Conservation (phyloP, 2,113 vertebrate species). For the Origma solitaria region DNA sequence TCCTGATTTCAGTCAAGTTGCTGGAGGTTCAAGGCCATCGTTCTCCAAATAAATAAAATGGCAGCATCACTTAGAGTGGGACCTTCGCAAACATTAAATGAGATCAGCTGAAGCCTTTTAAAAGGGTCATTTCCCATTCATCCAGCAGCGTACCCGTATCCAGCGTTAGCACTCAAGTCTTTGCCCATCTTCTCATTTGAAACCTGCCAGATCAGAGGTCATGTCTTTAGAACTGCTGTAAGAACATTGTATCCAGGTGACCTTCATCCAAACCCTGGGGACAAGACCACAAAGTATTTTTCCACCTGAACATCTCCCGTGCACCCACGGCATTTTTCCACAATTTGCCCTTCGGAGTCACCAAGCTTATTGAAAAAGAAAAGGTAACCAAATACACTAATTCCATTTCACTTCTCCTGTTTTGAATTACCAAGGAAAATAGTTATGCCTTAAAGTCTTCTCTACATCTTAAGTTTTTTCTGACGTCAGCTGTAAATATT, state of each 20-base stretch:
- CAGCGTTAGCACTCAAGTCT: neutral
- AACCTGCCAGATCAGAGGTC: neutral
- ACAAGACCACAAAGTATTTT: slow-evolving; percentile 42
- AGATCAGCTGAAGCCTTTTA: neutral
- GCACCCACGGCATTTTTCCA: slow-evolving; percentile 68
- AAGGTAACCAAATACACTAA: neutral
- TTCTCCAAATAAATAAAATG: neutral
- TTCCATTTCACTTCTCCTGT: neutral
- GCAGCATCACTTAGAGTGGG: neutral
- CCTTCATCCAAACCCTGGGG: slow-evolving; percentile 54
- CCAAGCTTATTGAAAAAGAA: slow-evolving; percentile 53
- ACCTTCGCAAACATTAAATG: neutral
- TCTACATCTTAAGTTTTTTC: neutral
- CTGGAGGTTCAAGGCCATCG: neutral
- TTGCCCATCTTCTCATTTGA: neutral
- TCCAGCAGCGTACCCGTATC: neutral
- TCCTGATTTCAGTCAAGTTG: neutral
- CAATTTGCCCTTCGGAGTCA: slow-evolving; percentile 48
- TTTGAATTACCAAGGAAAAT: neutral
- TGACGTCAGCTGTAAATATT: neutral
- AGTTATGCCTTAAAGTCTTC: neutral
- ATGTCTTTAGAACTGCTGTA: neutral
- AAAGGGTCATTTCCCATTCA: neutral
- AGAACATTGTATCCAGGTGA: neutral
- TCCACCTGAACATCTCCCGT: slow-evolving; percentile 35